Evolutionary conservation across 2,888 invertebrate species (phyloP).

Genomic region (Tolmerus cingulatus): DNA sequence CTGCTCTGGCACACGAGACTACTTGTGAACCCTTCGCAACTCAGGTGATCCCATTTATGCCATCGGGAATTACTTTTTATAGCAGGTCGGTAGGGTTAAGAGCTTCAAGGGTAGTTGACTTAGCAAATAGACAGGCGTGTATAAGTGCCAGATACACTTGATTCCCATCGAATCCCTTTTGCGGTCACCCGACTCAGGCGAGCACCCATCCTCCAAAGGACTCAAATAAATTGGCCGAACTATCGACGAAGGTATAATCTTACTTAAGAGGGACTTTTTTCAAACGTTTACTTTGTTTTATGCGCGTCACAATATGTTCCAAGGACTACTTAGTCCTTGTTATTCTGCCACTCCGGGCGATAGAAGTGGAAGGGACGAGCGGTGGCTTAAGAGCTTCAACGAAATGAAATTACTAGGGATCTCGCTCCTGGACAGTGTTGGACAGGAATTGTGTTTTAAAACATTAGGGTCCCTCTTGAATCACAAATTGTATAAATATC

Average conservation of each 20-base stretch:
- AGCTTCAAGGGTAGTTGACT: constrained; percentile 20
- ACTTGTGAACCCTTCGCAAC: neutral
- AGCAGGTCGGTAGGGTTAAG: constrained; percentile 8
- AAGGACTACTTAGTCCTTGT: neutral
- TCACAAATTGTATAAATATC: neutral
- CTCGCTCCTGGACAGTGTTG: neutral
- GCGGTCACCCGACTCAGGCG: neutral
- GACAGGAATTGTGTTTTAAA: neutral
- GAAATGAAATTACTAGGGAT: neutral
- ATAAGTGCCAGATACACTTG: neutral
- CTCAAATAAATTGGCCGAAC: constrained; percentile 1
- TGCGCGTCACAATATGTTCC: constrained; percentile 2
- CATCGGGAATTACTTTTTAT: constrained; percentile 12
- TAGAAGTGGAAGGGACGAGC: neutral
- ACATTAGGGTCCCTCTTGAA: neutral
- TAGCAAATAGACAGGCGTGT: neutral
- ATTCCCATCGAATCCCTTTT: neutral
- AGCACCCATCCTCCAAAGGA: neutral
- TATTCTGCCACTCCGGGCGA: neutral
- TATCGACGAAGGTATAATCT: constrained; percentile 15
- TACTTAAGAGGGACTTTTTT: neutral
- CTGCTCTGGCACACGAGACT: neutral
- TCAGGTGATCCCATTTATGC: constrained; percentile 19
- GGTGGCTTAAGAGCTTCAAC: neutral
- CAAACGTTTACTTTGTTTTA: constrained; percentile 21